A percentile compares a stretch with the other conserved stretches of the same genome.
phyloP scores from a whole-genome alignment of 2,888 invertebrate species.

The Drosophila ezoana region DNA sequence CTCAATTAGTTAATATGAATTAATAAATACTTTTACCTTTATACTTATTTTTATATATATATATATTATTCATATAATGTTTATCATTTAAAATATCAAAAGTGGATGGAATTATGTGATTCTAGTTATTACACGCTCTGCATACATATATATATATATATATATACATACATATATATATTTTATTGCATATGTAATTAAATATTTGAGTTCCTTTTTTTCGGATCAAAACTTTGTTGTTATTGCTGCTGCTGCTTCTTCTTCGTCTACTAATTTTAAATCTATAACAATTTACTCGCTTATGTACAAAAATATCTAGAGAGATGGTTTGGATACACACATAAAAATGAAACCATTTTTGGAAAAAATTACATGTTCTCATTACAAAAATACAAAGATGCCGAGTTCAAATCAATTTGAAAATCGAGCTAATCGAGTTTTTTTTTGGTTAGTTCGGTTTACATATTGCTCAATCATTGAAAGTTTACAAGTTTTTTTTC shows the following conservation, averaged over 20 bases:
- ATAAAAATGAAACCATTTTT: conserved; percentile 72
- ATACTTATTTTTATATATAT: conserved; percentile 18
- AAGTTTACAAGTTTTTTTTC: conserved; percentile 12
- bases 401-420: background rate
- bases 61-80: conserved; percentile 39
- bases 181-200: conserved; percentile 40
- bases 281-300: conserved; percentile 5
- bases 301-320: conserved; percentile 47
- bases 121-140: conserved; percentile 73
- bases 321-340: conserved; percentile 38
- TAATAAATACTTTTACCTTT: conserved; percentile 34
- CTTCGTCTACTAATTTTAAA: conserved; percentile 1
- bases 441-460: too few relatives aligned
- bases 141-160: conserved; percentile 36
- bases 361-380: conserved; percentile 27
- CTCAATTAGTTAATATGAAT: conserved; percentile 35
- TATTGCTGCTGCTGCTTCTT: background rate
- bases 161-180: conserved; percentile 31
- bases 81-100: conserved; percentile 78
- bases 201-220: conserved; percentile 28
- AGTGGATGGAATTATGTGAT: conserved; percentile 82
- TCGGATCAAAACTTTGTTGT: too few relatives aligned
- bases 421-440: background rate
- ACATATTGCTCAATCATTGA: conserved; percentile 38
- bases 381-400: conserved; percentile 22